Percentiles rank a stretch among this genome's conserved stretches.
phyloP scores from a whole-genome alignment of 2,888 invertebrate genomes.

The Mellilla xanthometata region DNA sequence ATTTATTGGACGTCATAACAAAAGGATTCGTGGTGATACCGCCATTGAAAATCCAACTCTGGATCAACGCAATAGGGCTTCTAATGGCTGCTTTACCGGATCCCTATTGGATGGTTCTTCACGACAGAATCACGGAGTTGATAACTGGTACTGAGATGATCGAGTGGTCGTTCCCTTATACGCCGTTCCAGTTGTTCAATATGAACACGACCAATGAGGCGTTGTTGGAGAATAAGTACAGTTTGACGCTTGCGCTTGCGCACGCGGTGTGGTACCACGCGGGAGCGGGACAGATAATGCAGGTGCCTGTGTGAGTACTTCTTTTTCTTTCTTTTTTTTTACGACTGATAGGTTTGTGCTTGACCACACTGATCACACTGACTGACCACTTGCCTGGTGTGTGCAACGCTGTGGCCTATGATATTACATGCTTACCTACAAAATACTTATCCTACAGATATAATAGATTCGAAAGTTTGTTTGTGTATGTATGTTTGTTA shows the following conservation, averaged over 20 bases:
- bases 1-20: conserved; percentile 92
- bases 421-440: too few species aligned
- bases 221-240: conserved; percentile 92
- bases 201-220: conserved; percentile 89
- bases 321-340: too few species aligned
- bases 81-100: conserved; percentile 95
- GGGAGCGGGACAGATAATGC: conserved; percentile 94
- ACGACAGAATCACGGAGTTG: conserved; percentile 91
- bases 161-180: conserved; percentile 87
- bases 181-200: conserved; percentile 92
- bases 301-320: conserved; percentile 86
- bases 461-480: too few species aligned
- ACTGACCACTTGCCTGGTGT: too few species aligned
- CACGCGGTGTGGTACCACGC: conserved; percentile 98
- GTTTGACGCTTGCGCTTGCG: conserved; percentile 92
- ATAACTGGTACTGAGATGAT: conserved; percentile 87
- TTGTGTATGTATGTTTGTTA: too few species aligned
- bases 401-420: too few species aligned
- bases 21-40: conserved; percentile 92
- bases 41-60: conserved; percentile 91
- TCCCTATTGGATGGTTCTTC: conserved; percentile 95
- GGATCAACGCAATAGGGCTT: conserved; percentile 96
- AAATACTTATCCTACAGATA: too few species aligned
- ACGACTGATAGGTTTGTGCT: too few species aligned
- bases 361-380: too few species aligned